A percentile compares a stretch with the other conserved stretches of the same genome.
phyloP scores from a whole-genome alignment of 1,140 invertebrate genomes.

The Thaumetopoea pityocampa region DNA sequence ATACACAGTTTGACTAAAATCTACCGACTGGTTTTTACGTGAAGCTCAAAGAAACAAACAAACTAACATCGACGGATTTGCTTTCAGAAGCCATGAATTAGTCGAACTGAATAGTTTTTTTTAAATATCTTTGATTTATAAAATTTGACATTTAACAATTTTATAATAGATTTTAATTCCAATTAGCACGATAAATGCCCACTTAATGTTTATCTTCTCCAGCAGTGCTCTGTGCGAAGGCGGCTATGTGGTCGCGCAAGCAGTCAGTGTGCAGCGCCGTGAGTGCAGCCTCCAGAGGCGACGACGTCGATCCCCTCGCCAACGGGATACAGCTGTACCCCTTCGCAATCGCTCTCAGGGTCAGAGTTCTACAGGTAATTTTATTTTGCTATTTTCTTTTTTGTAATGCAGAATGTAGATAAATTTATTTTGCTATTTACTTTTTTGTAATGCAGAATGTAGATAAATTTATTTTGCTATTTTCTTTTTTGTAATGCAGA shows the following conservation, averaged over 20 bases:
- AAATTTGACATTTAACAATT: too few relatives aligned
- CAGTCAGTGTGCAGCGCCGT: slow-evolving; percentile 64
- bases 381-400: neutral
- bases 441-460: neutral
- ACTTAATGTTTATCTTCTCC: neutral
- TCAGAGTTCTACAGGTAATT: slow-evolving; percentile 75
- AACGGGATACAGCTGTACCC: slow-evolving; percentile 59
- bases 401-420: neutral
- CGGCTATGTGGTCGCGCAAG: slow-evolving; percentile 66
- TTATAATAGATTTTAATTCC: too few relatives aligned
- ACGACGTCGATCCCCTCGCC: slow-evolving; percentile 34
- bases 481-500: neutral
- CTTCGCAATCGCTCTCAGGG: slow-evolving; percentile 74
- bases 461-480: neutral
- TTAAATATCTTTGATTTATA: too few relatives aligned
- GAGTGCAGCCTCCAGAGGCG: slow-evolving; percentile 49
- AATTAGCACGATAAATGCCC: neutral
- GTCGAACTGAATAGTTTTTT: too few relatives aligned
- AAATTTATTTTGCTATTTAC: neutral
- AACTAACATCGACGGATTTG: too few relatives aligned
- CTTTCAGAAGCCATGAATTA: too few relatives aligned
- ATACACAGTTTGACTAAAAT: too few relatives aligned
- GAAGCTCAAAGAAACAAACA: too few relatives aligned
- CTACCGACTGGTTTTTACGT: too few relatives aligned
- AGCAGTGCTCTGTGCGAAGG: slow-evolving; percentile 43